A percentile compares a stretch with the other conserved stretches of the same genome.
These are phyloP conservation scores for Morus bassanus DNA, from an alignment of 2,797 vertebrate species.

Conservation along the genomic window DNA sequence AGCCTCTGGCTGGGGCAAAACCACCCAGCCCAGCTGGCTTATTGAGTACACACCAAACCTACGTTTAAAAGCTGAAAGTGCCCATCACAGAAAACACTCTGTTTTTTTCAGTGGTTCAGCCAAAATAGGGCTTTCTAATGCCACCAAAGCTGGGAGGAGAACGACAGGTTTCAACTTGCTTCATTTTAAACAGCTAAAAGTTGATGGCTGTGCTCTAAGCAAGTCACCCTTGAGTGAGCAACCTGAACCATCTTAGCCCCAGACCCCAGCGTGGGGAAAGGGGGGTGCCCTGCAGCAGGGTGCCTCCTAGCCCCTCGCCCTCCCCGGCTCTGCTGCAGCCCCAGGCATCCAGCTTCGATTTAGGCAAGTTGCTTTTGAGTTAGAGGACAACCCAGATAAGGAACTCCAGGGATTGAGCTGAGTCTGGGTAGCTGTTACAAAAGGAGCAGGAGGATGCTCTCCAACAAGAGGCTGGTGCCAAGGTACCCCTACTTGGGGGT, in stretches of 20 bases:
- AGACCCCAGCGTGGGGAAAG: not conserved
- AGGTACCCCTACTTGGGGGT: rapidly evolving
- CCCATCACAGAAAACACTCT: not conserved
- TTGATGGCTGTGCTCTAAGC: not conserved
- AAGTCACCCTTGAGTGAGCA: not conserved
- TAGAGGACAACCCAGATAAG: not conserved
- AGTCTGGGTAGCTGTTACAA: not conserved
- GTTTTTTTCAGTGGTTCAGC: not conserved
- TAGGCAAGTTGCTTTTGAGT: not conserved
- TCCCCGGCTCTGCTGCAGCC: too few species aligned
- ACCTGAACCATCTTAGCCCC: not conserved
- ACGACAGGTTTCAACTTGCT: not conserved
- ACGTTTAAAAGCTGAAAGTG: rapidly evolving
- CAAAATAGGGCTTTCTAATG: rapidly evolving
- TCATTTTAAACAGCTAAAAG: not conserved
- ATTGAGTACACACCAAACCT: too few species aligned
- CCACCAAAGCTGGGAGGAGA: not conserved
- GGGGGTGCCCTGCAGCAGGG: not conserved
- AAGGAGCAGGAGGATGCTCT: not conserved
- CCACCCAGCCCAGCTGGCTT: not conserved
- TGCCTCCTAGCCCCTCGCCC: not conserved
- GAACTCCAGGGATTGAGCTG: too few species aligned
- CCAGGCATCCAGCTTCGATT: not conserved
- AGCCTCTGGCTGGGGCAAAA: not conserved
- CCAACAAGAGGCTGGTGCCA: not conserved